Evolutionary conservation across 2,888 invertebrate species (phyloP).

Genomic region (Eurytoma californica): DNA sequence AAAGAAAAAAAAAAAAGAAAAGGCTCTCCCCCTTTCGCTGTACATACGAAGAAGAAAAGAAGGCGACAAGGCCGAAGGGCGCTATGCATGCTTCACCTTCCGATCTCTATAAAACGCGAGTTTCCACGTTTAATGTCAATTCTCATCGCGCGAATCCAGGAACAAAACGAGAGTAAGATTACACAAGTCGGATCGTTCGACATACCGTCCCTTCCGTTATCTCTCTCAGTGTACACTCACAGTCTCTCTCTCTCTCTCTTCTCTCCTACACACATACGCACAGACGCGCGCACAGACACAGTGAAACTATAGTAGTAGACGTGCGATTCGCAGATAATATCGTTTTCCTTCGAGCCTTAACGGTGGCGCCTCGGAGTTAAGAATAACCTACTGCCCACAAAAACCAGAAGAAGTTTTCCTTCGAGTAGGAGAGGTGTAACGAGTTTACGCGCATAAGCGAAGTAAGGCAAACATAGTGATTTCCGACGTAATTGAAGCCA

Average conservation of each 20-base stretch:
- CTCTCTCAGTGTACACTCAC: slow-evolving; percentile 45
- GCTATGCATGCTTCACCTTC: too few species aligned
- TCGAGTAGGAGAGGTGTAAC: not conserved
- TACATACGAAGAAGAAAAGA: slow-evolving; percentile 1
- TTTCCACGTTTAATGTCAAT: slow-evolving; percentile 41
- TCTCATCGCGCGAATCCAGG: slow-evolving; percentile 11
- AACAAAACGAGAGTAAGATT: slow-evolving; percentile 4
- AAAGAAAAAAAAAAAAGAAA: not conserved
- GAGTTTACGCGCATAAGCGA: not conserved
- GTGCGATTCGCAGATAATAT: not conserved
- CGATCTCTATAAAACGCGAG: slow-evolving; percentile 31
- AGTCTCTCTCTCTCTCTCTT: not conserved
- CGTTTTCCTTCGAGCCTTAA: not conserved
- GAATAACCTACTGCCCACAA: too few species aligned
- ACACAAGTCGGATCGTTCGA: slow-evolving; percentile 54
- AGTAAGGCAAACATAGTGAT: slow-evolving; percentile 27
- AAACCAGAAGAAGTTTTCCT: too few species aligned
- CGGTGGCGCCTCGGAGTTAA: too few species aligned
- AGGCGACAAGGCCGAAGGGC: not conserved
- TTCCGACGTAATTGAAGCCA: slow-evolving; percentile 43
- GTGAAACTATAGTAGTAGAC: not conserved
- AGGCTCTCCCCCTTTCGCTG: slow-evolving; percentile 13
- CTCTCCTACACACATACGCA: not conserved
- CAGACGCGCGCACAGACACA: not conserved
- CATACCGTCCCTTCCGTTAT: slow-evolving; percentile 64